Conservation (phyloP, 2,113 vertebrate genomes). For the Empidonax alnorum region DNA sequence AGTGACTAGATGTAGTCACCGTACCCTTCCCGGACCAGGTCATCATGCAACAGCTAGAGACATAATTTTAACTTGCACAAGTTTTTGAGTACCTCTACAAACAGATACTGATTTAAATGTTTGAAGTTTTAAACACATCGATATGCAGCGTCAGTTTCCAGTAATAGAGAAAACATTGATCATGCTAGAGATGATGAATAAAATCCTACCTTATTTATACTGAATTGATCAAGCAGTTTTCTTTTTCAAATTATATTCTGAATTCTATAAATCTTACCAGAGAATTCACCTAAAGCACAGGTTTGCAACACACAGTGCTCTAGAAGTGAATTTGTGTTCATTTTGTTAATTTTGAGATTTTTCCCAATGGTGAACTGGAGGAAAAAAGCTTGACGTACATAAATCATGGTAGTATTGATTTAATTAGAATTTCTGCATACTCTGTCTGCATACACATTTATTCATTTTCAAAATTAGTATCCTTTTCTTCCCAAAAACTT, state of each 20-base stretch:
- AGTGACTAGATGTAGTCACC: too few relatives aligned
- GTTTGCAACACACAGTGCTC: background rate
- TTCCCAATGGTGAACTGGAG: background rate
- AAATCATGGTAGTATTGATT: background rate
- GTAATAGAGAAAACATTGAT: background rate
- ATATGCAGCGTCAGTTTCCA: background rate
- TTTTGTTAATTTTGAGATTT: background rate
- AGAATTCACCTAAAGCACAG: background rate
- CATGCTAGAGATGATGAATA: background rate
- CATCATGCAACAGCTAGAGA: too few relatives aligned
- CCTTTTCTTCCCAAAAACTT: background rate
- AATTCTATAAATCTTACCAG: background rate
- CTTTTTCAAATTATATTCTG: background rate
- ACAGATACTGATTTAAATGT: background rate
- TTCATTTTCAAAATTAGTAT: background rate
- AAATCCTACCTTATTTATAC: background rate
- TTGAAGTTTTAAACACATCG: background rate
- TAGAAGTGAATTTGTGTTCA: background rate
- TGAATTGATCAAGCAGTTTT: background rate
- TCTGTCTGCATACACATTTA: background rate
- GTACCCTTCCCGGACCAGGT: too few relatives aligned
- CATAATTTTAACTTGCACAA: background rate
- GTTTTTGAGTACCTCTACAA: background rate
- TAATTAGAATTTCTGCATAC: background rate
- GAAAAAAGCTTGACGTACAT: background rate